phyloP scores from a whole-genome alignment of 2,113 vertebrate species.

The Cephalopterus ornatus region DNA sequence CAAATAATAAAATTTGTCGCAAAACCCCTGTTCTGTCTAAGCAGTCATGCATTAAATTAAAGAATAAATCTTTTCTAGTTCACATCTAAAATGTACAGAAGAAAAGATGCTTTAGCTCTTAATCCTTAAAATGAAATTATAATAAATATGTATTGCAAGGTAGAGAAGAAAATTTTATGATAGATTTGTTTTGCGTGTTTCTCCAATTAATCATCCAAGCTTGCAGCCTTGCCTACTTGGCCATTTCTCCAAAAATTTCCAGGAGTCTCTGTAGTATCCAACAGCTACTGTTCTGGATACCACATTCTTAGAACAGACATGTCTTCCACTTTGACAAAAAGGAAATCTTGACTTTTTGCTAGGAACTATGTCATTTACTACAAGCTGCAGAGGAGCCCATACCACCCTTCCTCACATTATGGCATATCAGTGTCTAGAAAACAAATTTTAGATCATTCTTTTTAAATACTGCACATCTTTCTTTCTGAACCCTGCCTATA shows the following conservation, averaged over 20 bases:
- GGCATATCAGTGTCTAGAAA: neutral
- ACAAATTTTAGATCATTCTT: neutral
- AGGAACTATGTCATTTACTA: neutral
- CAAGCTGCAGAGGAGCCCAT: neutral
- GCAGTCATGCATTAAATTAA: neutral
- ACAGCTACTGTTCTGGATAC: neutral
- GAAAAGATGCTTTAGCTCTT: neutral
- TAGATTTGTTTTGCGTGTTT: neutral
- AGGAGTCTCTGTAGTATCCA: neutral
- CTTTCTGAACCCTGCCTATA: neutral
- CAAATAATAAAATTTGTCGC: neutral
- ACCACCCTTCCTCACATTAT: neutral
- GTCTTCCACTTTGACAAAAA: neutral
- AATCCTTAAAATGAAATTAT: neutral
- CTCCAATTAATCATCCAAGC: neutral
- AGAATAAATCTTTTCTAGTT: neutral
- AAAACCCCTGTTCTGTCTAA: neutral
- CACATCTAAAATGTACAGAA: neutral
- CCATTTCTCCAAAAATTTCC: neutral
- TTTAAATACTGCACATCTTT: neutral
- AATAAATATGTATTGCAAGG: neutral
- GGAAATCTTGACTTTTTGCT: neutral
- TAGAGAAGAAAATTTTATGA: neutral
- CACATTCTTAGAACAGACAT: neutral
- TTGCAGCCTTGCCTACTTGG: neutral